Percentiles rank a stretch among this genome's conserved stretches.
These are phyloP conservation scores for Macrophya alboannulata DNA, from an alignment of 2,888 invertebrate genomes.

Conservation along the genomic window DNA sequence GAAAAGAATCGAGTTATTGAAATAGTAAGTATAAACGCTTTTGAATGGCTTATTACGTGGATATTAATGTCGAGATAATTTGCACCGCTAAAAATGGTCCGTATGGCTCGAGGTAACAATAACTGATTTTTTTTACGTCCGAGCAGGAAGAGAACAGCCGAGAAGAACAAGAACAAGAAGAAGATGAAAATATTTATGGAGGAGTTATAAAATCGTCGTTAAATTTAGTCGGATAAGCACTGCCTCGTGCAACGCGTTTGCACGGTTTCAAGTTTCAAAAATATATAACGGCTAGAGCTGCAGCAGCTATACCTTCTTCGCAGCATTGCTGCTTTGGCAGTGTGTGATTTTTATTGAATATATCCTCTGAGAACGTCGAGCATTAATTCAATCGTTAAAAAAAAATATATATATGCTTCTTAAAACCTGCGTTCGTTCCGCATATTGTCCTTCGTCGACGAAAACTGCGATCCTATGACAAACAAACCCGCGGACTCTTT, in stretches of 20 bases:
- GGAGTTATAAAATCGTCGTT: conserved; percentile 53
- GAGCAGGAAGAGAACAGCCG: not conserved
- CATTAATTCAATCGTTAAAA: conserved; percentile 48
- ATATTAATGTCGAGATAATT: conserved; percentile 51
- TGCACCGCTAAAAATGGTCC: conserved; percentile 23
- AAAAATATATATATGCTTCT: too few species aligned
- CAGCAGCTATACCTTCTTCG: not conserved
- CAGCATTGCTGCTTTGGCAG: not conserved
- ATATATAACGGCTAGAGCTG: conserved; percentile 2
- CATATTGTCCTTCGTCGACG: not conserved
- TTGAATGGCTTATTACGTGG: conserved; percentile 45
- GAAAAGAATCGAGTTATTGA: conserved; percentile 49
- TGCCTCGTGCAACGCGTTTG: not conserved
- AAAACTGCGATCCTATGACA: too few species aligned
- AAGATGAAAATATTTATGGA: conserved; percentile 46
- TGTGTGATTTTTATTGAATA: conserved; percentile 46
- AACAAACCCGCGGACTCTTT: not conserved
- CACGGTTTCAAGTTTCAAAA: conserved; percentile 30
- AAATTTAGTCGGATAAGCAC: conserved; percentile 17
- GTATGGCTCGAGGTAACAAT: not conserved
- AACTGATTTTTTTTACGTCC: conserved; percentile 5
- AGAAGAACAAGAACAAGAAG: not conserved
- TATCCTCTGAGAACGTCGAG: conserved; percentile 20
- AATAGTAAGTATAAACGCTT: conserved; percentile 36
- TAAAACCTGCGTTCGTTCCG: conserved; percentile 26